These are phyloP conservation scores for Augiades crinisus DNA, from an alignment of 2,888 invertebrate genomes.

Conservation along the genomic window DNA sequence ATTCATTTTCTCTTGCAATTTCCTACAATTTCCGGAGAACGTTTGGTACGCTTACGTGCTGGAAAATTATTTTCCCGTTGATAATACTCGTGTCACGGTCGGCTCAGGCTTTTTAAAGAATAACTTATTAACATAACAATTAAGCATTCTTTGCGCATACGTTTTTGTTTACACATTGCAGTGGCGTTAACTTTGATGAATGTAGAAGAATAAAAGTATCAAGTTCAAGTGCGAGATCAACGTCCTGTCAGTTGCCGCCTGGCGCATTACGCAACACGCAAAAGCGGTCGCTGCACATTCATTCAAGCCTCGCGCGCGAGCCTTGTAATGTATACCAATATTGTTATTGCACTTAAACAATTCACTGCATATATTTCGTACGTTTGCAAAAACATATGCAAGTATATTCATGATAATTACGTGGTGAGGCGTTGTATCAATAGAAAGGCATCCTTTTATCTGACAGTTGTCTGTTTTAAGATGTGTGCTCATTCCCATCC, in stretches of 20 bases:
- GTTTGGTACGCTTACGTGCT: conserved; percentile 66
- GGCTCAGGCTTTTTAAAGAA: conserved; percentile 2
- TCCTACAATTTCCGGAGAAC: conserved; percentile 80
- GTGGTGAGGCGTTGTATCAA: background rate
- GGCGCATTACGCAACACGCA: conserved; percentile 53
- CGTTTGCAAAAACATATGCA: too few species aligned
- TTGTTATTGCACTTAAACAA: too few species aligned
- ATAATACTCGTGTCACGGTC: conserved; percentile 40
- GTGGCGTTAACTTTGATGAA: conserved; percentile 4
- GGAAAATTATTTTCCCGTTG: conserved; percentile 67
- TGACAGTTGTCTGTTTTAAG: conserved; percentile 29
- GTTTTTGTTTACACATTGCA: background rate
- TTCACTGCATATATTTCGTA: too few species aligned
- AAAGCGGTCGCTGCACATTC: conserved; percentile 47
- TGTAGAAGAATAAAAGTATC: conserved; percentile 20
- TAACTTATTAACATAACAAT: background rate
- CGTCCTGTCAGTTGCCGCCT: conserved; percentile 53
- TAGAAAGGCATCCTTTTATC: conserved; percentile 1
- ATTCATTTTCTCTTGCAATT: conserved; percentile 81
- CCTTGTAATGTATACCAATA: background rate
- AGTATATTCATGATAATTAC: too few species aligned
- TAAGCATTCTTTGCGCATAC: background rate
- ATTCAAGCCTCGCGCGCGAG: conserved; percentile 41
- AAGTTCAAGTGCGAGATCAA: conserved; percentile 62
- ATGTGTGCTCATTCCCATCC: conserved; percentile 38